Percentiles rank a stretch among this genome's conserved stretches.
Conservation (phyloP, 2,888 invertebrate genomes). For the Cacoxenus indagator region DNA sequence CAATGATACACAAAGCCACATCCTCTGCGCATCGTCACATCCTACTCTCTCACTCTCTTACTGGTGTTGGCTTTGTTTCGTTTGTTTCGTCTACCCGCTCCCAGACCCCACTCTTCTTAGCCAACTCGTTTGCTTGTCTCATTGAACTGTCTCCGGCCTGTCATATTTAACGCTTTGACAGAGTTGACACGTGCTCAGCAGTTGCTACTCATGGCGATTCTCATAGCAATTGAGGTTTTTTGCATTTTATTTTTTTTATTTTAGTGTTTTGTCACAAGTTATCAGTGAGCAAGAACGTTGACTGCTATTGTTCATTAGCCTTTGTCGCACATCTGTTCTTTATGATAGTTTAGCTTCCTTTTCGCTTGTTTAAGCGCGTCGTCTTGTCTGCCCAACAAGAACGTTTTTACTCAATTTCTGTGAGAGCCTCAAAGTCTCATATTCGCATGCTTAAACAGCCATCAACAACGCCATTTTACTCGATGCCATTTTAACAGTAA, state of each 20-base stretch:
- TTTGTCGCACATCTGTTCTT: neutral
- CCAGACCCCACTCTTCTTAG: neutral
- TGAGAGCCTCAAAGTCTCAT: neutral
- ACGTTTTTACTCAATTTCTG: no score
- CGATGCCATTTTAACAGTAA: neutral
- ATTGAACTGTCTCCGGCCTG: constrained; percentile 18
- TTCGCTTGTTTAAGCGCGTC: neutral
- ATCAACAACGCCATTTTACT: neutral
- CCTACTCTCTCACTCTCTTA: no score
- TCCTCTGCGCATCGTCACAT: neutral
- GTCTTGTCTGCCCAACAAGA: neutral
- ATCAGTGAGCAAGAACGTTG: neutral
- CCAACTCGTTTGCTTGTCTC: constrained; percentile 1
- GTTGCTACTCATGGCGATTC: neutral
- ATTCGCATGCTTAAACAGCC: neutral
- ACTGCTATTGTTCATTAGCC: constrained; percentile 2
- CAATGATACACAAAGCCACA: constrained; percentile 5
- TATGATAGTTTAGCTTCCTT: neutral
- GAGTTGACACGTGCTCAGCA: constrained; percentile 20
- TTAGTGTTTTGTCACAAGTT: neutral
- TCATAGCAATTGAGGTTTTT: neutral
- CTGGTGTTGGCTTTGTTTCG: no score
- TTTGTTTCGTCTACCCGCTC: neutral
- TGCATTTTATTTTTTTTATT: neutral
- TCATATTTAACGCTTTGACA: constrained; percentile 19